phyloP scores from a whole-genome alignment of 2,888 invertebrate genomes.

The Nomada fucata region DNA sequence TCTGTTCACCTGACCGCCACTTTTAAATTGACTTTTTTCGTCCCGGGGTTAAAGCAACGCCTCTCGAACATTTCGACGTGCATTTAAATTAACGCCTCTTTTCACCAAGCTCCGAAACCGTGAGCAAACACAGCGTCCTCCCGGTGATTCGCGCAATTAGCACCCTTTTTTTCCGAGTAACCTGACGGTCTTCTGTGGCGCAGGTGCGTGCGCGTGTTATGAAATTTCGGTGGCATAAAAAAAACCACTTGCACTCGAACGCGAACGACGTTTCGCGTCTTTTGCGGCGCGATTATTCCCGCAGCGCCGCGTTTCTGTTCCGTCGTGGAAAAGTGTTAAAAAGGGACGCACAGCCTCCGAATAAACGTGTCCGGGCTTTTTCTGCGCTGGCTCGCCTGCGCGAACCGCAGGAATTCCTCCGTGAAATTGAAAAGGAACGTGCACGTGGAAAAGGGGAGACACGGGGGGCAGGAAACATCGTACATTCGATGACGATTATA shows the following conservation, averaged over 20 bases:
- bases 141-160: neutral
- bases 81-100: neutral
- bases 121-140: neutral
- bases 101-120: neutral
- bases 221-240: slow-evolving; percentile 31
- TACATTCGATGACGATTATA: too few species aligned
- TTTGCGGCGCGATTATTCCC: slow-evolving; percentile 9
- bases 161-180: neutral
- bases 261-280: slow-evolving; percentile 18
- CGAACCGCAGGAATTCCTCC: slow-evolving; percentile 70
- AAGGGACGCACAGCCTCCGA: slow-evolving; percentile 60
- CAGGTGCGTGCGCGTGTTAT: neutral
- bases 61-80: neutral
- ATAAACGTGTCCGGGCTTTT: slow-evolving; percentile 58
- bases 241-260: slow-evolving; percentile 7
- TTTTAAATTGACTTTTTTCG: too few species aligned
- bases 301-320: neutral
- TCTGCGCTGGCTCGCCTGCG: slow-evolving; percentile 62
- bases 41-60: neutral
- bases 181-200: too few species aligned
- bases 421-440: slow-evolving; percentile 57
- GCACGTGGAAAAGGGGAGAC: neutral
- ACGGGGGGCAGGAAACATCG: neutral
- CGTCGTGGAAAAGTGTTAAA: slow-evolving; percentile 42
- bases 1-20: too few species aligned